These are phyloP conservation scores for Ecliptopera silaceata DNA, from an alignment of 2,888 invertebrate species.

Conservation along the genomic window DNA sequence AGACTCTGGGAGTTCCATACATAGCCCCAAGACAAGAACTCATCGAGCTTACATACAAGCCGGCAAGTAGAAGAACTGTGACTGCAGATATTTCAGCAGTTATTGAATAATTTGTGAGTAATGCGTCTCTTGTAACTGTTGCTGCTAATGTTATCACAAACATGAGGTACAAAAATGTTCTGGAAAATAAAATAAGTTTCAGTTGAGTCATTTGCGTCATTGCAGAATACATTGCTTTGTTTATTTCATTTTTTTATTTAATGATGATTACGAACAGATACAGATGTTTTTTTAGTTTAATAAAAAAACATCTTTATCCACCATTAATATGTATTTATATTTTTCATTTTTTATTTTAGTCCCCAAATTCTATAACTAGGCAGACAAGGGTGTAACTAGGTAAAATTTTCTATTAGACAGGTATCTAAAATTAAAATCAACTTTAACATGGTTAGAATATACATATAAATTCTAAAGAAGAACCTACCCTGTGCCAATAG, in stretches of 20 bases:
- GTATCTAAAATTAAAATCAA: no score
- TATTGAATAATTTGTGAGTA: constrained; percentile 93
- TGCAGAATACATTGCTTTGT: no score
- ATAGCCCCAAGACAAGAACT: constrained; percentile 97
- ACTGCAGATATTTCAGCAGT: constrained; percentile 95
- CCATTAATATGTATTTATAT: no score
- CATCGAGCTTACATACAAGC: constrained; percentile 97
- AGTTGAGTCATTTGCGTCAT: not conserved
- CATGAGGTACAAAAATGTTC: constrained; percentile 93
- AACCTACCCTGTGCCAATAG: constrained; percentile 92
- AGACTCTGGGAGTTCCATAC: constrained; percentile 97
- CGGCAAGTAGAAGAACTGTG: constrained; percentile 92
- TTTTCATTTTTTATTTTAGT: not conserved
- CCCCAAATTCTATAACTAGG: no score
- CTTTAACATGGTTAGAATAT: no score
- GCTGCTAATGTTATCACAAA: constrained; percentile 95
- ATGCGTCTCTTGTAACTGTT: constrained; percentile 88
- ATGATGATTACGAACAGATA: no score
- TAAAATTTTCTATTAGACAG: no score
- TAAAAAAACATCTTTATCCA: no score
- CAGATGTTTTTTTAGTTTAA: no score
- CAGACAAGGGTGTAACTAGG: no score
- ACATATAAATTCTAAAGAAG: no score
- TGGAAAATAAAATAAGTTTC: constrained; percentile 50
- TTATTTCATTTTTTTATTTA: no score